Evolutionary conservation across 2,888 invertebrate species (phyloP).

Genomic region (Cryptosula pallasiana): DNA sequence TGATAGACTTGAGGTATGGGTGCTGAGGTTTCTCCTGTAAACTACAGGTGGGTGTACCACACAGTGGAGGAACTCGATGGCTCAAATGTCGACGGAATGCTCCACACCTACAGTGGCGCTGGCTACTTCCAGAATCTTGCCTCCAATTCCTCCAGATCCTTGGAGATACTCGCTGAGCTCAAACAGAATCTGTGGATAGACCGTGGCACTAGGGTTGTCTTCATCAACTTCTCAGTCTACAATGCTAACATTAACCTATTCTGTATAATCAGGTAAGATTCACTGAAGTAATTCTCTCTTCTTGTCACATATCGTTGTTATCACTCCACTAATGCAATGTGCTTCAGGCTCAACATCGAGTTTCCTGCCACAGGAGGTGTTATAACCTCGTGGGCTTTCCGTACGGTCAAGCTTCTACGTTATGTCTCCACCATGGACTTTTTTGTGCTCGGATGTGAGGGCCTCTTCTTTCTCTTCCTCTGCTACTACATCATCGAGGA

Average conservation of each 20-base stretch:
- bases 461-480: constrained; percentile 55
- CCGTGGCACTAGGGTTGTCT: constrained; percentile 62
- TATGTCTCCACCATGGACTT: constrained; percentile 55
- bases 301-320: too few relatives aligned
- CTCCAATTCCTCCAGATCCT: constrained; percentile 47
- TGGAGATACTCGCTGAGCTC: constrained; percentile 53
- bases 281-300: too few relatives aligned
- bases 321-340: too few relatives aligned
- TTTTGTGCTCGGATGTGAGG: constrained; percentile 54
- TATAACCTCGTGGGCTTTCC: constrained; percentile 57
- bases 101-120: constrained; percentile 50
- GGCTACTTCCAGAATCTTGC: constrained; percentile 55
- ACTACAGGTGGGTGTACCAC: constrained; percentile 53
- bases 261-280: constrained; percentile 58
- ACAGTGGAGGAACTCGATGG: constrained; percentile 52
- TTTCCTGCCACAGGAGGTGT: constrained; percentile 64
- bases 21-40: too few relatives aligned
- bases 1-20: too few relatives aligned
- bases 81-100: constrained; percentile 55
- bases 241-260: constrained; percentile 67
- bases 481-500: constrained; percentile 59
- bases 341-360: constrained; percentile 61
- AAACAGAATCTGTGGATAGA: constrained; percentile 61
- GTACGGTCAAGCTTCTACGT: constrained; percentile 57
- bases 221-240: constrained; percentile 66